phyloP scores from a whole-genome alignment of 2,888 invertebrate species.

The Temnothorax rugatulus region DNA sequence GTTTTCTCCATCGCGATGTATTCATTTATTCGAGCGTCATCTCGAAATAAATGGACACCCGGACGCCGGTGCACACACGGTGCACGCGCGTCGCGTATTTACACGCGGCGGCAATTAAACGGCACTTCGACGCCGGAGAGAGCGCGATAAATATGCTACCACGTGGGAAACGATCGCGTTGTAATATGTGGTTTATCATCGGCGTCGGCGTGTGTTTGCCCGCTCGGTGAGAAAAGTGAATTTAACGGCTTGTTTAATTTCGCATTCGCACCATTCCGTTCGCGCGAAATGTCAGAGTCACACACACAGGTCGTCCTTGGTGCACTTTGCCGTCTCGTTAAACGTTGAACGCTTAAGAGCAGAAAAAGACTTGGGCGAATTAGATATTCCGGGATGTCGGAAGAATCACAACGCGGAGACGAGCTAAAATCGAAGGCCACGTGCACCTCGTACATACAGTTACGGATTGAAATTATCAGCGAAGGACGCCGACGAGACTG shows the following conservation, averaged over 20 bases:
- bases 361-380: not conserved
- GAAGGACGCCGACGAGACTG: not conserved
- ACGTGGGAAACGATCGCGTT: slow-evolving; percentile 43
- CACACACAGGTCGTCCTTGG: too few relatives aligned
- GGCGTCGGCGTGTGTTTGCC: slow-evolving; percentile 1
- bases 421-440: not conserved
- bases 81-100: slow-evolving; percentile 27
- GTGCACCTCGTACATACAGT: not conserved
- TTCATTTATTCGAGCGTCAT: slow-evolving; percentile 39
- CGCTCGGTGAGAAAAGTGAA: slow-evolving; percentile 43
- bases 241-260: slow-evolving; percentile 49
- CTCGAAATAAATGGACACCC: slow-evolving; percentile 27
- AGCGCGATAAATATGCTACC: slow-evolving; percentile 22
- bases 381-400: not conserved
- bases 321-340: not conserved
- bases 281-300: not conserved
- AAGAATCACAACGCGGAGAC: not conserved
- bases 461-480: slow-evolving; percentile 32
- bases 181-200: slow-evolving; percentile 34
- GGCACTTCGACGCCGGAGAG: slow-evolving; percentile 4
- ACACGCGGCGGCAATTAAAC: slow-evolving; percentile 40
- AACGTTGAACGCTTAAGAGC: not conserved
- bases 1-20: slow-evolving; percentile 15
- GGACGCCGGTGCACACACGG: not conserved
- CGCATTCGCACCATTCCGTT: not conserved